Percentiles rank a stretch among this genome's conserved stretches.
Conservation (phyloP, 1,140 invertebrate genomes). For the Megathymus violae region DNA sequence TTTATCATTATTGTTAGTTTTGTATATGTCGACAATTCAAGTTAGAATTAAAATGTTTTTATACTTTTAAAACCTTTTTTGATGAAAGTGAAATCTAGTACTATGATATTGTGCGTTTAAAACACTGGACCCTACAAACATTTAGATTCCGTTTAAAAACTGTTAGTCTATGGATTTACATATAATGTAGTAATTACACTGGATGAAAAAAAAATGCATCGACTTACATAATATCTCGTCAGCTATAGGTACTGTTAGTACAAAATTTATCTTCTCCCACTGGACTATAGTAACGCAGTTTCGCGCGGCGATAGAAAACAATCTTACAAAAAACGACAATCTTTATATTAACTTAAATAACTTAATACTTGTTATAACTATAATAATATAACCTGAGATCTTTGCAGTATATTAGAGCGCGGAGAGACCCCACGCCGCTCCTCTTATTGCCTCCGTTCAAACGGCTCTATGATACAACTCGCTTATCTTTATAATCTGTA, state of each 20-base stretch:
- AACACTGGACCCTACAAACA: constrained; percentile 83
- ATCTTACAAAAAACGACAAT: constrained; percentile 81
- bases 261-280: constrained; percentile 60
- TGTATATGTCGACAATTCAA: constrained; percentile 79
- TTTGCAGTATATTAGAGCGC: constrained; percentile 69
- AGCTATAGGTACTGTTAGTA: constrained; percentile 71
- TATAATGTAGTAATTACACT: constrained; percentile 73
- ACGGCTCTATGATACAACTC: constrained; percentile 55
- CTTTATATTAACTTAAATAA: constrained; percentile 83
- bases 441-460: constrained; percentile 56
- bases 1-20: constrained; percentile 78
- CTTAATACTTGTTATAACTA: constrained; percentile 83
- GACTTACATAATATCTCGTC: constrained; percentile 62
- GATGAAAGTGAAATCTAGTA: constrained; percentile 81
- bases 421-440: constrained; percentile 43
- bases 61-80: constrained; percentile 63
- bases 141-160: constrained; percentile 80
- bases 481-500: constrained; percentile 63
- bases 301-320: constrained; percentile 73
- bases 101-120: constrained; percentile 82
- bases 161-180: constrained; percentile 76
- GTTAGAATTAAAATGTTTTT: constrained; percentile 74
- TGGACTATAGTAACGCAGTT: constrained; percentile 62
- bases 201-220: constrained; percentile 77
- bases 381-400: constrained; percentile 83